Percentiles rank a stretch among this genome's conserved stretches.
phyloP scores from a whole-genome alignment of 2,888 invertebrate species.

The Anodontia alba region DNA sequence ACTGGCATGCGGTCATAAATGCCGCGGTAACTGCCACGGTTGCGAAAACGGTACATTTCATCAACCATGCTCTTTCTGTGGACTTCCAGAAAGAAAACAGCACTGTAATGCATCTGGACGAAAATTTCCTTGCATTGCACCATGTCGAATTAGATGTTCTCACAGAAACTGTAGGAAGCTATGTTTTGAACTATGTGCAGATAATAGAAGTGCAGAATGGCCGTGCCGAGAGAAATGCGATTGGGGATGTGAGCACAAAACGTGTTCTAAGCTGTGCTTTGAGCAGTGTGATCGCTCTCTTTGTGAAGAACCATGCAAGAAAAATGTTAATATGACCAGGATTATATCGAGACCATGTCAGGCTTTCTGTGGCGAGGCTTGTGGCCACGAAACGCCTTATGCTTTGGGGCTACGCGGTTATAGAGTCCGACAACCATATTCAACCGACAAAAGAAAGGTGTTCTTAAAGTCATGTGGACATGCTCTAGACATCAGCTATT shows the following conservation, averaged over 20 bases:
- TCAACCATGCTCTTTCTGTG: conserved; percentile 84
- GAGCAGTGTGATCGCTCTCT: neutral
- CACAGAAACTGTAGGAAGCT: conserved; percentile 5
- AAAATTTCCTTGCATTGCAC: neutral
- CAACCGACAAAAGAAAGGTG: neutral
- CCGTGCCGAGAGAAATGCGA: conserved; percentile 7
- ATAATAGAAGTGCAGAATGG: neutral
- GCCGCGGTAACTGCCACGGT: conserved; percentile 82
- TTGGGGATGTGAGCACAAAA: conserved; percentile 7
- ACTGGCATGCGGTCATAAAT: conserved; percentile 65
- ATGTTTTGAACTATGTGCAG: conserved; percentile 15
- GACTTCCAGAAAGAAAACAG: neutral
- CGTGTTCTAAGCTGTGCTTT: neutral
- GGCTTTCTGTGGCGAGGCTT: neutral
- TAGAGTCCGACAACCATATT: neutral
- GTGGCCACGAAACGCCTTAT: neutral
- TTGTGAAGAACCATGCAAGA: no score
- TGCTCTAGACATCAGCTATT: neutral
- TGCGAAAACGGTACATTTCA: conserved; percentile 89
- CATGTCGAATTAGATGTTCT: conserved; percentile 3
- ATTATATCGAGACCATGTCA: neutral
- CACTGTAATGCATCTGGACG: neutral
- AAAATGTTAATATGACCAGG: no score
- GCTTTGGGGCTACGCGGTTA: neutral
- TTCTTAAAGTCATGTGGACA: neutral